A percentile compares a stretch with the other conserved stretches of the same genome.
Evolutionary conservation across 2,888 invertebrate species (phyloP).

Genomic region (Conus canariensis): DNA sequence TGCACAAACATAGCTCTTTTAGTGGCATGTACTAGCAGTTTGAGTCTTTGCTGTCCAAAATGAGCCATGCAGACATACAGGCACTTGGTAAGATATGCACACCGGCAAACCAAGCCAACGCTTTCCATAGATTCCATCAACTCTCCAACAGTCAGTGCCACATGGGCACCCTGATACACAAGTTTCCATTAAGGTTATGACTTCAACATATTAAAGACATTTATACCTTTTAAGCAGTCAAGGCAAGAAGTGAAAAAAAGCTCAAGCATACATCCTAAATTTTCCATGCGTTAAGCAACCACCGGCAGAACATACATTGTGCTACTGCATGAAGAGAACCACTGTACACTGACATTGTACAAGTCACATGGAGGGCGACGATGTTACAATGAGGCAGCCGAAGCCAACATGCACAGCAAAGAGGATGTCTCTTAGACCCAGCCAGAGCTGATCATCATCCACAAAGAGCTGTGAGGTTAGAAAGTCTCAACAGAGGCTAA

Average conservation of each 20-base stretch:
- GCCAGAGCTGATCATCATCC: background rate
- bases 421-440: background rate
- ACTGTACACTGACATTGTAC: background rate
- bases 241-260: conserved; percentile 7
- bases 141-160: background rate
- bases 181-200: background rate
- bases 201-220: background rate
- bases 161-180: background rate
- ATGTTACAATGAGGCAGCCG: background rate
- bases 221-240: background rate
- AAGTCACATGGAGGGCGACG: background rate
- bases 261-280: background rate
- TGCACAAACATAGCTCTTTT: background rate
- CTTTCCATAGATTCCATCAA: background rate
- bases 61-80: background rate
- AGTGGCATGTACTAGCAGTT: background rate
- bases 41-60: background rate
- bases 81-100: background rate
- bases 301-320: background rate
- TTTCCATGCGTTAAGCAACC: background rate
- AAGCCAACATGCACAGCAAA: background rate
- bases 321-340: background rate
- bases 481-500: background rate
- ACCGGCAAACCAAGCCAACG: background rate
- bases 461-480: background rate